Base-by-base conservation (phyloP, 2,888 invertebrate genomes). In the Apotomis betuletana region DNA sequence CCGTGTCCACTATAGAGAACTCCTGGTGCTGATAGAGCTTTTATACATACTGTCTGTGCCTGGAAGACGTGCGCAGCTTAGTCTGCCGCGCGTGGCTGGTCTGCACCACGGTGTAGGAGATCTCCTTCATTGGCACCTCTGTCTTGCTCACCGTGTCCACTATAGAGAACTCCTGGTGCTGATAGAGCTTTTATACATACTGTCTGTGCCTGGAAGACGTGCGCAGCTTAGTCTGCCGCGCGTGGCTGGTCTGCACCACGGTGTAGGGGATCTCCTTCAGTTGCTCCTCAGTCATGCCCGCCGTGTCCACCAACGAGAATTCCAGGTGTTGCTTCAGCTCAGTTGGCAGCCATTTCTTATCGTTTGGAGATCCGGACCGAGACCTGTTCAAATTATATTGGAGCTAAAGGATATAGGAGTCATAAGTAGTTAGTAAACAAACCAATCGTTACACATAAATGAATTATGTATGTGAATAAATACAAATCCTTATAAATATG, bases 121-220 rank as follows among this genome's bases (percentile, higher is more conserved):
- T 97, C 90, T 97, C 97, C 75, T 96, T 95, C 41, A 97, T 94
- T 84, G 97, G 97, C 77, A 96, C 96, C 83, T 97, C 97, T 65
- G 96, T 96, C 97, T 98, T 97, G 73, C 98, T 98, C 36, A 96
- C 94, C 0, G 98, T 98, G 80, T 98, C 98, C 70, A 98, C 96
- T 83, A 98, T 94, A 84, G 97, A 96, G 88, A 97, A 6, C 41
- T 6, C 41, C 41, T 27, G 27, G 2, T 27, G 27, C 41, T 41
- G 1, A 9, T 9, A 49, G 10, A 9, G 15, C 4, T 55, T 5
- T 3, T 61, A 52, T 69, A 78, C 90, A 82, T 80, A 93, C 93
- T 89, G 91, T 70, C 82, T 87, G 75, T 92, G 91, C 82, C 91
- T 90, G 9, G 93, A 90, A 36, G 93, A 87, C 4, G 91, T 90